phyloP scores from a whole-genome alignment of 1,140 invertebrate species.

The Penaeus japonicus region DNA sequence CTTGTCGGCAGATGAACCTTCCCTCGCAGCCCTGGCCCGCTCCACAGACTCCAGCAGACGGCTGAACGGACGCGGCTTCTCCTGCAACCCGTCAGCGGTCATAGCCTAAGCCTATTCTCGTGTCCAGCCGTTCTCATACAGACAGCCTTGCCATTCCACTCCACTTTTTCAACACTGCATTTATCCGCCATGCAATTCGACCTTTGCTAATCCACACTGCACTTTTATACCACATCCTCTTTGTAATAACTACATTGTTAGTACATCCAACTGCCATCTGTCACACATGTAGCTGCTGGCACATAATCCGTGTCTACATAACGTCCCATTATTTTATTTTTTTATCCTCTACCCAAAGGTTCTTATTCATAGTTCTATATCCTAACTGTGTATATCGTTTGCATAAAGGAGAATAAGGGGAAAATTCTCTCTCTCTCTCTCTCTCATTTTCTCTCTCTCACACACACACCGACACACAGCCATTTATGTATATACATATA shows the following conservation, averaged over 20 bases:
- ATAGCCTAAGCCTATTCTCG: slow-evolving; percentile 28
- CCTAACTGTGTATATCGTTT: too few species aligned
- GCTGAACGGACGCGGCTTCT: slow-evolving; percentile 49
- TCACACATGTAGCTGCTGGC: neutral
- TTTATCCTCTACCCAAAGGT: too few species aligned
- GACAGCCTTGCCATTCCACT: neutral
- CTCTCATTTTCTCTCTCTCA: too few species aligned
- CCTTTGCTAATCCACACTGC: too few species aligned
- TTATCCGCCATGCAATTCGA: neutral
- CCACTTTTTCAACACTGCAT: neutral
- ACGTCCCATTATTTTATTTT: too few species aligned
- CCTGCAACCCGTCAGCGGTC: slow-evolving; percentile 47
- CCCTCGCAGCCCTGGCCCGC: slow-evolving; percentile 45
- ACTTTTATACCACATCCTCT: too few species aligned
- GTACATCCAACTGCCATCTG: too few species aligned
- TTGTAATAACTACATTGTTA: too few species aligned
- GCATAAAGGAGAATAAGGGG: too few species aligned
- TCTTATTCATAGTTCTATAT: too few species aligned
- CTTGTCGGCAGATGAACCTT: slow-evolving; percentile 50
- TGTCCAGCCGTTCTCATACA: neutral
- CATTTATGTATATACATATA: neutral
- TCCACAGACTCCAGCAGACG: slow-evolving; percentile 45
- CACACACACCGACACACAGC: too few species aligned
- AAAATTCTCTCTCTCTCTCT: too few species aligned
- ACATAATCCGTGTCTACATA: neutral